A percentile compares a stretch with the other conserved stretches of the same genome.
phyloP scores from a whole-genome alignment of 1,140 invertebrate species.

The Ceratina japonica region DNA sequence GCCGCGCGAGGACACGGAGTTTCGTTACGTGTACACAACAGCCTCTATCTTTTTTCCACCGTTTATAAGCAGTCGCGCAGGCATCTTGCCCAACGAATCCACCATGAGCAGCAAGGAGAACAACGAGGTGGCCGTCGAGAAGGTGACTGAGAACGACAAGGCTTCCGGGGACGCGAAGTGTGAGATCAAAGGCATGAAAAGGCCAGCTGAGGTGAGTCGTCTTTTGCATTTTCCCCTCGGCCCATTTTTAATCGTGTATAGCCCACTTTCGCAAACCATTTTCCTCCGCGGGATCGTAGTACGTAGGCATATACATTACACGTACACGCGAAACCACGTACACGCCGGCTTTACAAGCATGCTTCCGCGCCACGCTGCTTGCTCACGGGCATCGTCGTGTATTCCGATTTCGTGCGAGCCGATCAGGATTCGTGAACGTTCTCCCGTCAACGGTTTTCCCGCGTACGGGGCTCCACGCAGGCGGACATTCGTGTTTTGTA shows the following conservation, averaged over 20 bases:
- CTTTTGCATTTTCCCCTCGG: conserved; percentile 7
- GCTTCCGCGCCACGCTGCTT: conserved; percentile 54
- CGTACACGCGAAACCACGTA: conserved; percentile 17
- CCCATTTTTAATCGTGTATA: not conserved
- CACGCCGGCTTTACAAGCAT: conserved; percentile 37
- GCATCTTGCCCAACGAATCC: conserved; percentile 40
- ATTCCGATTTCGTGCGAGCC: too few species aligned
- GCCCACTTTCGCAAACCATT: not conserved
- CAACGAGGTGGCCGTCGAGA: conserved; percentile 91
- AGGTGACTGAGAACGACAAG: conserved; percentile 88
- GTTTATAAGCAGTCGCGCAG: conserved; percentile 58
- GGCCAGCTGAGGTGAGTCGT: conserved; percentile 90
- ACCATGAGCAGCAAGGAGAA: conserved; percentile 91
- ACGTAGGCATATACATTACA: conserved; percentile 5
- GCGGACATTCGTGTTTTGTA: not conserved
- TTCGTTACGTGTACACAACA: conserved; percentile 52
- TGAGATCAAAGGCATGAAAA: conserved; percentile 91
- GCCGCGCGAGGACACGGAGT: conserved; percentile 74
- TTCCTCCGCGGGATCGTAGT: conserved; percentile 7
- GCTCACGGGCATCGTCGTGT: not conserved
- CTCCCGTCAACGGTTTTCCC: conserved; percentile 9
- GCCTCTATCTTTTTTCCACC: conserved; percentile 31
- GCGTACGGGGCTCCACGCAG: not conserved
- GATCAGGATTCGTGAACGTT: not conserved
- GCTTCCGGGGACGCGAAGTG: conserved; percentile 85